Evolutionary conservation across 1,140 invertebrate species (phyloP).

Genomic region (Myzus persicae): DNA sequence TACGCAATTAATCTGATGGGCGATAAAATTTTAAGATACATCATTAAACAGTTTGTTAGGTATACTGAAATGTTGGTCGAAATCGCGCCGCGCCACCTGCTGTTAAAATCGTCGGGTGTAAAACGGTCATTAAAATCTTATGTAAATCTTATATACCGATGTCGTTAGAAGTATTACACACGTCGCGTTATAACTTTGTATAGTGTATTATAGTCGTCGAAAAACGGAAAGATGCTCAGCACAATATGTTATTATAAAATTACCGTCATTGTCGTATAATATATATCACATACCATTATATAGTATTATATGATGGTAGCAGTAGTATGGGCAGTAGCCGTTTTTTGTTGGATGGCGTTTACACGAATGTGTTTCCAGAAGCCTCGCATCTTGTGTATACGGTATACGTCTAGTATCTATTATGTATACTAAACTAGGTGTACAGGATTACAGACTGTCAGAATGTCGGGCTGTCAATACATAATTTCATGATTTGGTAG

Average conservation of each 20-base stretch:
- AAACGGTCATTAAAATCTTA: constrained; percentile 38
- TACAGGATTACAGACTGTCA: neutral
- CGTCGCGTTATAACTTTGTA: neutral
- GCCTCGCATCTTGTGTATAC: no score
- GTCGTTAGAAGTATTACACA: neutral
- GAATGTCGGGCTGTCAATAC: neutral
- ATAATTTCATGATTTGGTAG: neutral
- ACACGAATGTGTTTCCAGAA: neutral
- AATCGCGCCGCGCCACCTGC: constrained; percentile 10
- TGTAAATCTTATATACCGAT: neutral
- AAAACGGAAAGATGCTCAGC: neutral
- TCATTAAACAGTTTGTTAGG: constrained; percentile 27
- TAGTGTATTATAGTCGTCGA: neutral
- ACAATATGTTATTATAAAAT: neutral
- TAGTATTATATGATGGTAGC: neutral
- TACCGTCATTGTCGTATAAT: neutral
- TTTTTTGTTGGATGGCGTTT: neutral
- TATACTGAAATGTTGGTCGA: neutral
- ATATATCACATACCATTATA: neutral
- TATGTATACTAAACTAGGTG: neutral
- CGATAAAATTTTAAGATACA: constrained; percentile 49
- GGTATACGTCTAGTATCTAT: no score
- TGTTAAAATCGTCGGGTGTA: constrained; percentile 19
- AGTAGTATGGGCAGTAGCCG: neutral
- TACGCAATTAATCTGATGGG: constrained; percentile 42